Conservation (phyloP, 2,797 vertebrate species). For the Arnoldichthys spilopterus region DNA sequence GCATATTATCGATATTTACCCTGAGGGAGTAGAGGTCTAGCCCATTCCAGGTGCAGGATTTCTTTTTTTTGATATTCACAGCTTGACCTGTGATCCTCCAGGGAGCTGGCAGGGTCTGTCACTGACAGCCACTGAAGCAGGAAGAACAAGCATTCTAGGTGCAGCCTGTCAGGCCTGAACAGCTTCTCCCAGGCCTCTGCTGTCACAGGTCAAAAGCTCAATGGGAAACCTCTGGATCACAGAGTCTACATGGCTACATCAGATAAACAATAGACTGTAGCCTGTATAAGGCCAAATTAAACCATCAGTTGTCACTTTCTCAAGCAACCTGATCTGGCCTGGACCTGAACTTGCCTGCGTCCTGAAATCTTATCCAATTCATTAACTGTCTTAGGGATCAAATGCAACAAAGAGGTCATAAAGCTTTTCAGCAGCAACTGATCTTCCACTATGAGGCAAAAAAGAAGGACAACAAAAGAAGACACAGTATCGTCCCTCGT, state of each 20-base stretch:
- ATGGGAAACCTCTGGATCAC: conserved; percentile 27
- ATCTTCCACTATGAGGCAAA: too few relatives aligned
- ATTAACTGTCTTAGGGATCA: neutral
- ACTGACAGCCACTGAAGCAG: conserved; percentile 46
- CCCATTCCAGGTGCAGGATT: neutral
- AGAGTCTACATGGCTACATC: conserved; percentile 3
- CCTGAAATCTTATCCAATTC: neutral
- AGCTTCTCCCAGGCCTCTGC: conserved; percentile 27
- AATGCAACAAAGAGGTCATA: neutral
- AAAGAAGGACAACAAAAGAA: too few relatives aligned
- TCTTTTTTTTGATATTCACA: conserved; percentile 37
- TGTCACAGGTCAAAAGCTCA: conserved; percentile 27
- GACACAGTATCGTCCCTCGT: too few relatives aligned
- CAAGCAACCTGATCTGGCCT: neutral
- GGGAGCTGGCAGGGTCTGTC: conserved; percentile 38
- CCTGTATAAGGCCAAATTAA: neutral
- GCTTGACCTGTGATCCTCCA: conserved; percentile 29
- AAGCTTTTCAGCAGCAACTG: too few relatives aligned
- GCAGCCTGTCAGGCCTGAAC: conserved; percentile 40
- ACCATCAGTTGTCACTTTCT: neutral
- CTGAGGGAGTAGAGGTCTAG: conserved; percentile 37
- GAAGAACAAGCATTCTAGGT: conserved; percentile 35
- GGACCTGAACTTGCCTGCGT: neutral
- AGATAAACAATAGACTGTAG: neutral
- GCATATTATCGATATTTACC: conserved; percentile 46